Evolutionary conservation across 1,140 invertebrate species (phyloP), one percentile per base, ranked within the genome.

Genomic region (Lepidurus apus): DNA sequence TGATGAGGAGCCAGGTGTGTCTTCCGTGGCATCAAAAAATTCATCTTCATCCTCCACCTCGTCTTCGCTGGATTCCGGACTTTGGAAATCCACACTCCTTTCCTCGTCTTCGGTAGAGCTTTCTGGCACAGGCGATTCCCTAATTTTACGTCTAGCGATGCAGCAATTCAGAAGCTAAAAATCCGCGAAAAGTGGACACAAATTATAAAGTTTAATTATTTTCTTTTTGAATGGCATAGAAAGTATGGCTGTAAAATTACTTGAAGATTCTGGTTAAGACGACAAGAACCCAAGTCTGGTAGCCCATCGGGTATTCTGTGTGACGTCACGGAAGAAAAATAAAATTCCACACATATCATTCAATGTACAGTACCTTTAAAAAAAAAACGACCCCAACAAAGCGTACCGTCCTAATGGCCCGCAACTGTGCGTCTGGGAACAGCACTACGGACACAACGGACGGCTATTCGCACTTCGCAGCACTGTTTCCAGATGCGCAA

Each of bases 111-210:
- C 83, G 53, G 81, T 81, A 74, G 81, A 80, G 47, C 45, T 81
- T 26, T 81, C 80, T 21, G 24, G 24, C 83, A 34, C 34, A 34
- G 53, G 6, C 53, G 53, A 65, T 65, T 65, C 53, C 82, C 84
- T 88, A 87, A 85, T 90, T 75, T 84, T 89, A 81, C 89, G 90
- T 79, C 93, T 89, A 78, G 92, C 90, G 80, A 98, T 96, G 85
- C 97, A 99, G 84, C 95, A 96, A 84, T 99, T 98, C 9, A 99
- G 86, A 91, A 99, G 95, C 89, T 98, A 90, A 53, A 84, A 84
- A 65, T 45, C 43, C 53, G 21, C 45, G 42, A 53, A 9, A 42
- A 17, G 74, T 10, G 7, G 6, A 78, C 11, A 21, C 21, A 79
- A 43, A 43, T 2, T 10, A 77, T 42, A 45, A 78, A 42, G 43